These are phyloP conservation scores for Sebastes taczanowskii DNA, from an alignment of 2,797 vertebrate genomes.

Conservation along the genomic window DNA sequence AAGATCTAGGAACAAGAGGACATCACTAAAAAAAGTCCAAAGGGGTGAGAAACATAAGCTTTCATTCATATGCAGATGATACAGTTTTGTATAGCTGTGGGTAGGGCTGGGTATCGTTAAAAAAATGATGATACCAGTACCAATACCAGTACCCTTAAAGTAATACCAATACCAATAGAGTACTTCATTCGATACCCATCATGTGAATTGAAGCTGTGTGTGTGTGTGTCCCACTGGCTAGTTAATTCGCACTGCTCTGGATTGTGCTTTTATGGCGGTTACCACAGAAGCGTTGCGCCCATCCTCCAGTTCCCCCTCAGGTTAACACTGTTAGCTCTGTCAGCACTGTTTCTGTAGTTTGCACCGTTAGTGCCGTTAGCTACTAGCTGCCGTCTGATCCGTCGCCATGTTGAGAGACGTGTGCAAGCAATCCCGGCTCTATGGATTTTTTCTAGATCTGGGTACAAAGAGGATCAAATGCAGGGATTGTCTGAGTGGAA, in stretches of 20 bases:
- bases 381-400: no score
- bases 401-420: no score
- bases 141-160: no score
- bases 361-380: not conserved
- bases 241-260: not conserved
- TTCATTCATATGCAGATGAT: no score
- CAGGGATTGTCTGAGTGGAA: no score
- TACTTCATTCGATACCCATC: not conserved
- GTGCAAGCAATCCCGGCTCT: no score
- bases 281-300: not conserved
- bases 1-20: not conserved
- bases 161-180: no score
- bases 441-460: no score
- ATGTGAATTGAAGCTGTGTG: not conserved
- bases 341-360: not conserved
- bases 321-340: not conserved
- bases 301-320: accelerated
- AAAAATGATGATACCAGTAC: no score
- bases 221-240: not conserved
- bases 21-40: not conserved
- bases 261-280: not conserved
- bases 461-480: no score
- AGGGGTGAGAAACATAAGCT: not conserved
- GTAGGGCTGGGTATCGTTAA: no score
- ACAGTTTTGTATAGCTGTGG: no score